Evolutionary conservation across 2,797 vertebrate species (phyloP).

Genomic region (Pseudochaenichthys georgianus): DNA sequence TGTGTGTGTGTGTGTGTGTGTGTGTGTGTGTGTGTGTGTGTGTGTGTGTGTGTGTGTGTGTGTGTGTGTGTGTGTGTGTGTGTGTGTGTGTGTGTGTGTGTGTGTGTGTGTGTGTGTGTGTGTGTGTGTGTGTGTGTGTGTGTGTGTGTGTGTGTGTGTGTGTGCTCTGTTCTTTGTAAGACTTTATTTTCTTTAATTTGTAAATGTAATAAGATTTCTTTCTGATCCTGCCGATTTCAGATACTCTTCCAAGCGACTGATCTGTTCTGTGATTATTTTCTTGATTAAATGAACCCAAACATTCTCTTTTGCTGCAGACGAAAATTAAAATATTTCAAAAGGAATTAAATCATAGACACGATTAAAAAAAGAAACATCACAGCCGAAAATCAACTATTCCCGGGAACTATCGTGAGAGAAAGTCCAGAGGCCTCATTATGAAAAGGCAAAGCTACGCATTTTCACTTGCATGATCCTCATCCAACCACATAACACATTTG

Average conservation of each 20-base stretch:
- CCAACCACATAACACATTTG: constrained; percentile 83
- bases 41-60: too few species aligned
- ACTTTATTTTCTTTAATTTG: constrained; percentile 75
- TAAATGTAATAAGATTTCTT: constrained; percentile 37
- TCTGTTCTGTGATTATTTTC: constrained; percentile 70
- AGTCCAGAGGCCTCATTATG: constrained; percentile 77
- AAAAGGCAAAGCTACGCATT: constrained; percentile 71
- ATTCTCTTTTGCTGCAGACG: constrained; percentile 33
- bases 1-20: too few species aligned
- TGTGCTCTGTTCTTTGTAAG: constrained; percentile 56
- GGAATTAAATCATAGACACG: constrained; percentile 54
- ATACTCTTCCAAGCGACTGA: constrained; percentile 53
- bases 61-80: too few species aligned
- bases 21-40: too few species aligned
- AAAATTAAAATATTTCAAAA: constrained; percentile 56
- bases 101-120: constrained; percentile 34
- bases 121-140: constrained; percentile 36
- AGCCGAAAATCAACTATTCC: constrained; percentile 39
- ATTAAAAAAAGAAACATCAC: constrained; percentile 50
- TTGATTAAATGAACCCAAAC: constrained; percentile 62
- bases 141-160: constrained; percentile 43
- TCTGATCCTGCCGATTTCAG: constrained; percentile 52
- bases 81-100: not conserved
- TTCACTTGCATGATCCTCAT: constrained; percentile 78
- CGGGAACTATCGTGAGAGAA: constrained; percentile 66